Conservation (phyloP, 2,113 vertebrate genomes). For the Clarias magur region DNA sequence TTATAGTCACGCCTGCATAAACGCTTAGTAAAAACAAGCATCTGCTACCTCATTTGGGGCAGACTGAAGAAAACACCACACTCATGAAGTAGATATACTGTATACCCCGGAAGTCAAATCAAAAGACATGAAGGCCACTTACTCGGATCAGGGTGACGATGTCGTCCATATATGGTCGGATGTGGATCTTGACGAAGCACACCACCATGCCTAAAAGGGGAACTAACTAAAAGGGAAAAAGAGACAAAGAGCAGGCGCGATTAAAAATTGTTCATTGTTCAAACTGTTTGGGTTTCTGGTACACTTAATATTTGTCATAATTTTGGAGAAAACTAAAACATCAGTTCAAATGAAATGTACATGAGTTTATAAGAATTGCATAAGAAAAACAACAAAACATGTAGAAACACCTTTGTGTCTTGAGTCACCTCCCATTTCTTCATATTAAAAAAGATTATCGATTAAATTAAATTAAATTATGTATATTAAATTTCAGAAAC, state of each 20-base stretch:
- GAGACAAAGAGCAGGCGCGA: conserved; percentile 4
- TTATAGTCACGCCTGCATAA: not conserved
- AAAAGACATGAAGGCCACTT: conserved; percentile 66
- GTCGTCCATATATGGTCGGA: conserved; percentile 99
- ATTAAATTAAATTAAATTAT: too few species aligned
- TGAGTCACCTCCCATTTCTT: too few species aligned
- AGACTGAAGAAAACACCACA: not conserved
- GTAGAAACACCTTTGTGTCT: not conserved
- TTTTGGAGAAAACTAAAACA: not conserved
- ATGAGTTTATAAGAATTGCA: not conserved
- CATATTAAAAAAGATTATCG: too few species aligned
- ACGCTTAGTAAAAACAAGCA: not conserved
- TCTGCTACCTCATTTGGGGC: not conserved
- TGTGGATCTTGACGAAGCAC: conserved; percentile 97
- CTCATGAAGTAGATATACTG: not conserved
- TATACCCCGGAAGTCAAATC: not conserved
- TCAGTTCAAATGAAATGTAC: not conserved
- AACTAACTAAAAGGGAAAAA: conserved; percentile 74
- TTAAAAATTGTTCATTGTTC: not conserved
- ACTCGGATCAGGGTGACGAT: conserved; percentile 97
- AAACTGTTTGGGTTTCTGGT: not conserved
- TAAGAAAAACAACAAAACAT: not conserved
- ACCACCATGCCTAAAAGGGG: conserved; percentile 97
- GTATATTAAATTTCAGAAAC: too few species aligned
- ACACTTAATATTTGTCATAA: not conserved